phyloP scores from a whole-genome alignment of 2,113 vertebrate genomes.

The Dolichotis patagonum region DNA sequence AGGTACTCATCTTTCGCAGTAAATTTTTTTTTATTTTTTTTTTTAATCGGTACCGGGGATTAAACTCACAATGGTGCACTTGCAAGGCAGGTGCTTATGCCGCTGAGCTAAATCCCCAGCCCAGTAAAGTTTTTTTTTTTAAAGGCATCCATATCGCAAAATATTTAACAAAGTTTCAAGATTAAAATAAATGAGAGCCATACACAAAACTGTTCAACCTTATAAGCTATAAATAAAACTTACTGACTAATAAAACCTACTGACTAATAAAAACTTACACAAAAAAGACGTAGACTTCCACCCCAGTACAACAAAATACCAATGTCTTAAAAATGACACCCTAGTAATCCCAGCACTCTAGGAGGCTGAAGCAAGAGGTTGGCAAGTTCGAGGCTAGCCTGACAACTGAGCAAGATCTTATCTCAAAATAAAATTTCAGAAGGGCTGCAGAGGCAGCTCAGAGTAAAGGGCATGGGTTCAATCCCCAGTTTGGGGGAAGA shows the following conservation, averaged over 20 bases:
- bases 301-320: background rate
- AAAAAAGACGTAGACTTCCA: constrained; percentile 19
- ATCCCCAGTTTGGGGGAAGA: background rate
- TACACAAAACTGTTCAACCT: background rate
- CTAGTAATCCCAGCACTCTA: background rate
- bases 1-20: background rate
- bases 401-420: background rate
- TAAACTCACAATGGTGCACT: no score
- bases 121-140: no score
- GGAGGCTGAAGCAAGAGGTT: background rate
- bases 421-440: background rate
- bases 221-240: background rate
- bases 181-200: background rate
- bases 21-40: no score
- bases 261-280: background rate
- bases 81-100: no score
- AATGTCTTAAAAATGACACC: background rate
- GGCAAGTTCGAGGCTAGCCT: background rate
- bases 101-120: no score
- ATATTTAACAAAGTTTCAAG: constrained; percentile 25
- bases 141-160: background rate
- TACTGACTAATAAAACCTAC: background rate
- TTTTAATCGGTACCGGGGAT: no score
- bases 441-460: background rate
- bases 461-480: background rate